A percentile compares a stretch with the other conserved stretches of the same genome.
Conservation (phyloP, 2,888 invertebrate genomes). For the Coronaproctus castanopsis region DNA sequence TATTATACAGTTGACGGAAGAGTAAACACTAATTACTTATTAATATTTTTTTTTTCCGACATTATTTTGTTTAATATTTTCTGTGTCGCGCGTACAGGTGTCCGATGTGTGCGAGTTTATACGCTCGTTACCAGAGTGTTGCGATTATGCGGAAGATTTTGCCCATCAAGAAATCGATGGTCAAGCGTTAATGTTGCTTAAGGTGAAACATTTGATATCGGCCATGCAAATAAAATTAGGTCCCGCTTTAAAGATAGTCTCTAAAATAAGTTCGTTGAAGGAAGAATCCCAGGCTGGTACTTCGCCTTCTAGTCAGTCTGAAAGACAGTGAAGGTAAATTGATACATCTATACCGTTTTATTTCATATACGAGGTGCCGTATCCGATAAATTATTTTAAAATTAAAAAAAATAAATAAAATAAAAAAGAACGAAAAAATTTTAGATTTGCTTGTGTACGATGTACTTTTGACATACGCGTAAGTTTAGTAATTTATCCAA, state of each 20-base stretch:
- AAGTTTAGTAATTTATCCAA: too few species aligned
- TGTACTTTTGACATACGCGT: too few species aligned
- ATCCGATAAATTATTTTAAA: too few species aligned
- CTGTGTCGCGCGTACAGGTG: too few species aligned
- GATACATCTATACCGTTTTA: not conserved
- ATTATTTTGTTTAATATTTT: not conserved
- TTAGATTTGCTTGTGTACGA: too few species aligned
- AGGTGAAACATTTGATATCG: constrained; percentile 83
- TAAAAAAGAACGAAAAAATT: too few species aligned
- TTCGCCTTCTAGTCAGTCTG: constrained; percentile 5
- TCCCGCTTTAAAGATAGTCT: constrained; percentile 85
- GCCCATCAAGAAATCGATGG: constrained; percentile 89
- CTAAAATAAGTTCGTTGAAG: constrained; percentile 65
- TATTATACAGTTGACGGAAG: too few species aligned
- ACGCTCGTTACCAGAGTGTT: constrained; percentile 55
- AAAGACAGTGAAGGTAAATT: constrained; percentile 3
- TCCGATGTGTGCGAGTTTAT: constrained; percentile 54
- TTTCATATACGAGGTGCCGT: too few species aligned
- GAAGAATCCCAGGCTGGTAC: constrained; percentile 28
- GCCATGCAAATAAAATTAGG: constrained; percentile 90
- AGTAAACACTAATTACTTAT: too few species aligned
- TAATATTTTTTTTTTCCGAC: not conserved
- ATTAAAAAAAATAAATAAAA: too few species aligned
- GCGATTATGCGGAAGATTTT: constrained; percentile 82
- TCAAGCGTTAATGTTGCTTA: constrained; percentile 73